Base-by-base conservation (phyloP, 2,888 invertebrate genomes). In the Trichacis sp. region DNA sequence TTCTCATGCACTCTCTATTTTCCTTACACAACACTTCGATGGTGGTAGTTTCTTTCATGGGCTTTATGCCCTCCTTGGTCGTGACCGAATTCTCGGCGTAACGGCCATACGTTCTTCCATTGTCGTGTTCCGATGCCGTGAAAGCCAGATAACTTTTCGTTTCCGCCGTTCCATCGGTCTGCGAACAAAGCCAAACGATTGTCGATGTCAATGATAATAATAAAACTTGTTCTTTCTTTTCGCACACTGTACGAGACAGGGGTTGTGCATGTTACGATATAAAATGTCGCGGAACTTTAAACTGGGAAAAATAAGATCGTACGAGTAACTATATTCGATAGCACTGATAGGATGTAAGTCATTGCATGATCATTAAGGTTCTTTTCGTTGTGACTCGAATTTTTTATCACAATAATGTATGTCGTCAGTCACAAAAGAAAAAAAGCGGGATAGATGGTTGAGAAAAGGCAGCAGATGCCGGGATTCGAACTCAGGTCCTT, bases 1-100 rank as follows among this genome's bases (percentile, higher is more conserved):
- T 24, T 24, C 9, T 33, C 33, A 33, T 33, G 33, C 33, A n/a
- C 33, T 11, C 33, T 33, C 33, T 11, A 20, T 15, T 24, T 63
- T 78, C 90, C 95, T 92, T 89, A 96, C 96, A 96, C 86, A 93
- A 89, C 63, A 96, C 94, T 85, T 94, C 93, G 63, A 96, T 86
- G 43, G 89, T 89, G 40, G 90, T 86, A 6, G 89, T 89, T 29
- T 90, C 89, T 69, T 91, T 88, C 82, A 95, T 88, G 1, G 94
- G 93, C 57, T 91, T 90, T 75, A 93, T 92, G 40, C 90, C 88
- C 68, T 91, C 90, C 59, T 90, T 88, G 69, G 88, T 85, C 80
- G 92, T 91, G 49, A 96, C 95, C 67, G 92, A 88, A 84, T 96
- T 96, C 72, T 91, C 90, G 0, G 94, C 93, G 76, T 91, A 90